These are phyloP conservation scores for Drosophila nikananu DNA, from an alignment of 1,140 invertebrate species.

Conservation along the genomic window DNA sequence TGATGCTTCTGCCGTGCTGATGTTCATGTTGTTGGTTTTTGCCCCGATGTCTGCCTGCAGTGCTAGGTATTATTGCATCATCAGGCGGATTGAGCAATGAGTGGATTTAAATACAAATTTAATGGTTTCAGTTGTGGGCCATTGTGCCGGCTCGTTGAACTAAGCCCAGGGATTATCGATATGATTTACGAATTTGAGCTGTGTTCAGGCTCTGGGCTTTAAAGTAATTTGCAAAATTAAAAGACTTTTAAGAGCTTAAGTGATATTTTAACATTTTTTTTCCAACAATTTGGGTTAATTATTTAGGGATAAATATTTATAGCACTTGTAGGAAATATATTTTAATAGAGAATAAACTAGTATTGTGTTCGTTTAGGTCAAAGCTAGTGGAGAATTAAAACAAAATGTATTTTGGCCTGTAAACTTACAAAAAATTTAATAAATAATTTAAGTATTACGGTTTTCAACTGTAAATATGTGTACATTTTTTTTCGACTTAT, in stretches of 20 bases:
- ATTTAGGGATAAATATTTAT: no score
- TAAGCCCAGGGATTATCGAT: slow-evolving; percentile 10
- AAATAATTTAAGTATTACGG: no score
- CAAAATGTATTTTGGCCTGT: no score
- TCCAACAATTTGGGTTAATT: no score
- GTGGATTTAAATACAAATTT: slow-evolving; percentile 58
- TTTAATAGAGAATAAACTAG: no score
- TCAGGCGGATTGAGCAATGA: slow-evolving; percentile 59
- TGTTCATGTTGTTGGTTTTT: slow-evolving; percentile 9
- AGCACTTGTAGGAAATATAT: no score
- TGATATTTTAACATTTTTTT: no score
- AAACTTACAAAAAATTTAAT: no score
- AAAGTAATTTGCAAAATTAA: slow-evolving; percentile 9
- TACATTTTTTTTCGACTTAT: no score
- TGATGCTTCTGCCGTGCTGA: slow-evolving; percentile 26
- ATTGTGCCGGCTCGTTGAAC: slow-evolving; percentile 46
- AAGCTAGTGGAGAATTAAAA: no score
- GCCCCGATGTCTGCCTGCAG: slow-evolving; percentile 29
- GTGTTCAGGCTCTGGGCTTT: neutral
- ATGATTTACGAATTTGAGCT: slow-evolving; percentile 20
- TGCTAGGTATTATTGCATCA: slow-evolving; percentile 64
- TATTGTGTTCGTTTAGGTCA: no score
- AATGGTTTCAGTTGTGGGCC: slow-evolving; percentile 36
- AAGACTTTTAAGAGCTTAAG: neutral
- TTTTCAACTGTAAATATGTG: no score